Evolutionary conservation across 30 jellyfish, hydroid and myxozoan genomes (phyloP), one percentile per base, ranked within the genome.

Genomic region (Turritopsis rubra): DNA sequence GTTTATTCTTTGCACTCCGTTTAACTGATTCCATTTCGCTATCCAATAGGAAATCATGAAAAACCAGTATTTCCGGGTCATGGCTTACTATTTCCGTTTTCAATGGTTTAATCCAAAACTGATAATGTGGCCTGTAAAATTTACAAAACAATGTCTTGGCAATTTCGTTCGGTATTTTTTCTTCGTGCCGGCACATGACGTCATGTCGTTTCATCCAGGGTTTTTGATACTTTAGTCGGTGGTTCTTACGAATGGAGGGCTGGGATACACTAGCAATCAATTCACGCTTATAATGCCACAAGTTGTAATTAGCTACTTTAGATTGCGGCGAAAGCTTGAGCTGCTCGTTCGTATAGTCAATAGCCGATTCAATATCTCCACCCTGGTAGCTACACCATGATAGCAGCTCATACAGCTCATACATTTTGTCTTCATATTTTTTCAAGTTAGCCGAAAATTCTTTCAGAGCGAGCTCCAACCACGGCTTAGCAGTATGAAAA

Each of bases 51-150:
- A 74, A n/a, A 74, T 29, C 82, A 74, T 74, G 82, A 29, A 24
- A 74, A 24, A 74, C 24, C 16, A 24, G 18, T 9, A 74, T 23
- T 1, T 29, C 26, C 53, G 82, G 82, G 28, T 74, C 82, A 29
- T 74, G 7, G 71, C 41, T n/a, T 74, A 0, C 82, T 23, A 26
- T 24, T n/a, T 74, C 82, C 21, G 27, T 26, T 74, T 74, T 74
- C 82, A 74, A 9, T 24, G 82, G 82, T 3, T 74, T 74, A 28
- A 74, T n/a, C 5, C 41, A 74, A 74, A 74, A 74, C 16, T 24
- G 82, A 74, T 26, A 29, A 74, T 74, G 82, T n/a, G 82, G 82
- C 17, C 54, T 30, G 71, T 74, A 29, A 29, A n/a, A 74, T 1
- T 24, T 30, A 29, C 82, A 74, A 21, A 74, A 74, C 60, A 74